Conservation (phyloP, 30 jellyfish, hydroid and myxozoan species). For the Hydractinia echinata region DNA sequence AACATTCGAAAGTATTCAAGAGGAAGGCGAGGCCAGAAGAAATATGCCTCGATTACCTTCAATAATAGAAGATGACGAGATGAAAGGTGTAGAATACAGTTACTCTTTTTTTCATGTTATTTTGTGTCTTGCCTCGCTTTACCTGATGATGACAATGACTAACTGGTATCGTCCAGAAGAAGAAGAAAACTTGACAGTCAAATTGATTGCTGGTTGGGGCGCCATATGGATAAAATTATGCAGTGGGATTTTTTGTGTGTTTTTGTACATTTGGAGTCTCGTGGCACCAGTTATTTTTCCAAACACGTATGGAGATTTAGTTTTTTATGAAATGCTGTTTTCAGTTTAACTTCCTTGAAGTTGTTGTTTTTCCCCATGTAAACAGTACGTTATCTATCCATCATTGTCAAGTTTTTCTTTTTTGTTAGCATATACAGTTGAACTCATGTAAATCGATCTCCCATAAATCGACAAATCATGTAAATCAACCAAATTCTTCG, state of each 20-base stretch:
- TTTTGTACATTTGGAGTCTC: constrained; percentile 85
- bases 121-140: constrained; percentile 51
- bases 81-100: constrained; percentile 73
- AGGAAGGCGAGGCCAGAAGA: neutral
- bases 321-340: constrained; percentile 75
- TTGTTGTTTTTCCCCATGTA: no score
- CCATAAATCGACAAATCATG: no score
- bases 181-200: constrained; percentile 75
- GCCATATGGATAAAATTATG: constrained; percentile 94
- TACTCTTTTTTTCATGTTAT: constrained; percentile 72
- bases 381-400: no score
- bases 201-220: constrained; percentile 95
- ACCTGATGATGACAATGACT: constrained; percentile 88
- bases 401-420: no score
- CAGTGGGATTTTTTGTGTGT: constrained; percentile 88
- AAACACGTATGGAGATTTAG: constrained; percentile 64
- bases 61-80: constrained; percentile 67
- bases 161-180: constrained; percentile 97
- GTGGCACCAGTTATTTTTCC: constrained; percentile 95
- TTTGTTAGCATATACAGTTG: no score
- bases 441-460: no score
- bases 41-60: neutral
- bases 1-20: neutral
- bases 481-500: no score
- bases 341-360: neutral